phyloP scores from a whole-genome alignment of 2,888 invertebrate genomes.

The Octodonta nipae region DNA sequence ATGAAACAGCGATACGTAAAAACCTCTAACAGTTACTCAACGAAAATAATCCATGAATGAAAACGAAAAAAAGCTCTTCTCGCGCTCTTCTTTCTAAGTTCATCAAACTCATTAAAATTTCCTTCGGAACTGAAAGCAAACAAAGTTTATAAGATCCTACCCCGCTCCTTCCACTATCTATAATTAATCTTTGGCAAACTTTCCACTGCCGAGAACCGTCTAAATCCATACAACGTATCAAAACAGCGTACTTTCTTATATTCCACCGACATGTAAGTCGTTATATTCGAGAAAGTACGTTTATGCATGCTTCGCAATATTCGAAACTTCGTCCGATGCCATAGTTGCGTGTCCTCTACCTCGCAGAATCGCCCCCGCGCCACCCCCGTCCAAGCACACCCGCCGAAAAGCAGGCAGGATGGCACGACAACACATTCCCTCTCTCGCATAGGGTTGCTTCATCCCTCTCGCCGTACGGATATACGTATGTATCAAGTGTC shows the following conservation, averaged over 20 bases:
- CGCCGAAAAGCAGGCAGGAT: too few species aligned
- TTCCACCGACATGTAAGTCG: too few species aligned
- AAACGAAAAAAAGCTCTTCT: conserved; percentile 1
- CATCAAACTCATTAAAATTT: conserved; percentile 2
- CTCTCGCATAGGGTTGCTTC: conserved; percentile 6
- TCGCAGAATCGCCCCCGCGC: too few species aligned
- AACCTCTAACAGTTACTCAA: too few species aligned
- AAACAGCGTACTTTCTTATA: too few species aligned
- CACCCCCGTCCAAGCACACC: too few species aligned
- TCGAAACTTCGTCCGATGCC: neutral
- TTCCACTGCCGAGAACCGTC: too few species aligned
- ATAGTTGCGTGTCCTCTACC: conserved; percentile 2
- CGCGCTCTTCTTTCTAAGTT: conserved; percentile 2
- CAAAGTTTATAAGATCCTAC: neutral
- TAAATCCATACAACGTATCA: too few species aligned
- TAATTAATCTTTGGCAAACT: neutral
- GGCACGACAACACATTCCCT: conserved; percentile 1
- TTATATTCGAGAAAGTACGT: too few species aligned
- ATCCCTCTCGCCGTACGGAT: too few species aligned
- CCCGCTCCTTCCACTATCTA: neutral
- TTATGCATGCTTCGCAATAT: too few species aligned
- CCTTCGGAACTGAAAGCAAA: conserved; percentile 1
- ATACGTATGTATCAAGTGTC: conserved; percentile 27
- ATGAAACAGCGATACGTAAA: too few species aligned
- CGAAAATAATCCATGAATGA: conserved; percentile 1